Evolutionary conservation across 1,140 invertebrate species (phyloP).

Genomic region (Danaus melanippus): DNA sequence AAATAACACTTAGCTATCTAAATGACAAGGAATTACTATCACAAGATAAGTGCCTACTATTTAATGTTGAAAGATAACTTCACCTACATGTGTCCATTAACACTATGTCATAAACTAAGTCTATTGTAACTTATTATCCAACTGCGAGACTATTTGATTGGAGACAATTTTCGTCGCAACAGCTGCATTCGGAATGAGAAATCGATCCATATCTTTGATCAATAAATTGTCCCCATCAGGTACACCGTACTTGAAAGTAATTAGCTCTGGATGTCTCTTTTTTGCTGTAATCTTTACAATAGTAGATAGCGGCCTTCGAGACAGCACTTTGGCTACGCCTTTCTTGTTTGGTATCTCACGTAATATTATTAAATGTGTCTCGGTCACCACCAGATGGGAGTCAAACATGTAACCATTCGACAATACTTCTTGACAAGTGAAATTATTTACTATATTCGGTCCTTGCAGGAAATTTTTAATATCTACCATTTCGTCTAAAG

Average conservation of each 20-base stretch:
- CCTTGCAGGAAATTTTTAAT: constrained; percentile 82
- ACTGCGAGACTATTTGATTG: constrained; percentile 72
- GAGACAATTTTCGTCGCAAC: constrained; percentile 87
- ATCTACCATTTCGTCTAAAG: constrained; percentile 57
- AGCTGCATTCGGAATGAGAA: constrained; percentile 92
- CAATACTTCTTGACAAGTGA: constrained; percentile 93
- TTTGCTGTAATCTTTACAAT: constrained; percentile 97
- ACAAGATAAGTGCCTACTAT: constrained; percentile 8
- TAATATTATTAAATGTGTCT: constrained; percentile 89
- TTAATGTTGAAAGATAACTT: constrained; percentile 12
- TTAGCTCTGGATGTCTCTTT: constrained; percentile 92
- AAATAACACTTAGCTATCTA: constrained; percentile 11
- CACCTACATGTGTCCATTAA: constrained; percentile 4
- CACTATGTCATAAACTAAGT: constrained; percentile 6
- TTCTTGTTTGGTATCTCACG: constrained; percentile 83
- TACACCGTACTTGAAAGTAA: constrained; percentile 95
- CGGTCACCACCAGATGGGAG: constrained; percentile 90
- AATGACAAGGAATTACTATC: constrained; percentile 12
- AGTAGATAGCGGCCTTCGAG: constrained; percentile 86
- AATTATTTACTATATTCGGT: constrained; percentile 87
- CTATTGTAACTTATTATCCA: constrained; percentile 53
- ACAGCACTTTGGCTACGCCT: constrained; percentile 87
- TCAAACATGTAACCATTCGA: constrained; percentile 89
- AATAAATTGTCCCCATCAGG: constrained; percentile 81
- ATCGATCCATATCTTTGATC: constrained; percentile 90